phyloP scores from a whole-genome alignment of 2,888 invertebrate species.

The Drosophila subquinaria region DNA sequence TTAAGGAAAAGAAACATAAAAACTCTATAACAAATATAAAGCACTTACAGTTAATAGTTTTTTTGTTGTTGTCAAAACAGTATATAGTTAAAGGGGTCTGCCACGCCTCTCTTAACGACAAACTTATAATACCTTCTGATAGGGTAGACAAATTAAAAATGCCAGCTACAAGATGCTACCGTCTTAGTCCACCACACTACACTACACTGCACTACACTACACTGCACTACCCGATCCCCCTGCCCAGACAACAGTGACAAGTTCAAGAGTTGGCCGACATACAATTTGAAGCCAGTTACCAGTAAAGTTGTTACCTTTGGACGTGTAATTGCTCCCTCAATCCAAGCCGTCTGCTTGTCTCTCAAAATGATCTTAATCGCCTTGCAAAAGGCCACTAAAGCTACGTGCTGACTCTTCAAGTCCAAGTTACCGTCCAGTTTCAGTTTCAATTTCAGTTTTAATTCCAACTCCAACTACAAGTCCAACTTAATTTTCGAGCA shows the following conservation, averaged over 20 bases:
- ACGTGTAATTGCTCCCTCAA: conserved; percentile 55
- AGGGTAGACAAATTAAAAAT: conserved; percentile 6
- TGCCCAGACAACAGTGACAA: conserved; percentile 8
- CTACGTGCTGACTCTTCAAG: conserved; percentile 36
- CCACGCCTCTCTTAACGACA: background rate
- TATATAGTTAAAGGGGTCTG: no score
- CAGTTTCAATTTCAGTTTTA: no score
- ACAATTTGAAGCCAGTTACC: conserved; percentile 40
- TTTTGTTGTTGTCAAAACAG: no score
- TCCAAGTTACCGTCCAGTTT: background rate
- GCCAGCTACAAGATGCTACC: conserved; percentile 12
- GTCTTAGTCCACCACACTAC: background rate
- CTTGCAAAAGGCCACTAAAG: conserved; percentile 46
- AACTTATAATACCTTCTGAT: background rate
- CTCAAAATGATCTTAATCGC: conserved; percentile 53
- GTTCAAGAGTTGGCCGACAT: conserved; percentile 38
- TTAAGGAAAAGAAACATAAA: no score
- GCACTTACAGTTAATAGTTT: no score
- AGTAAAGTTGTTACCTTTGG: conserved; percentile 50
- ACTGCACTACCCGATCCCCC: background rate
- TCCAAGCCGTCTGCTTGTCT: conserved; percentile 1
- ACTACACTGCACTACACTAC: background rate
- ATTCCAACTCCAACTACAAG: background rate
- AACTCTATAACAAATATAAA: no score
- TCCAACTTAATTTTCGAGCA: background rate